Base-by-base conservation (phyloP, 2,113 vertebrate species). In the Corydoras sp. region DNA sequence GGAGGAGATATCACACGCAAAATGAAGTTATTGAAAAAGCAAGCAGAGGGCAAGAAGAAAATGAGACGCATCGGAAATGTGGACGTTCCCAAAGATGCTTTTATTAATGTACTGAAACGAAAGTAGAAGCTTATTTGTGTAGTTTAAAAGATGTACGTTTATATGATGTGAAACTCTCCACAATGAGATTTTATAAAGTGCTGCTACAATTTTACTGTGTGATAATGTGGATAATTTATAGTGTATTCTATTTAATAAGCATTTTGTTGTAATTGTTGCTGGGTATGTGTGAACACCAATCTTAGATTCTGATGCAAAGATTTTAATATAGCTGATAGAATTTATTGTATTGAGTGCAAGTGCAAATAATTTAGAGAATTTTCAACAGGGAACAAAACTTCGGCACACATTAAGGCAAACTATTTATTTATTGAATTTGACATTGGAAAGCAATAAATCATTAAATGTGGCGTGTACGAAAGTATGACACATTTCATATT, bases 21-120 rank as follows among this genome's bases (percentile, higher is more conserved):
- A 89, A 98, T 98, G 95, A 99, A 98, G 78, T 91, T 98, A 55
- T 83, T 99, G 77, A 98, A 92, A 88, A 93, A 86, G 75, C 96
- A 99, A 81, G 88, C 94, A 2, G 96, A 99, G 83, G 92, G 96
- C 13, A 98, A 99, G 84, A 99, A 88, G 81, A 89, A 94, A 79
- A 90, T 99, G 93, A 89, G 96, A 65, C 92, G 89, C 67, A 89
- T 98, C 65, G 95, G 97, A 69, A 98, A 91, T 0, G 84, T 98
- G 58, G 94, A 97, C 49, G 91, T 99, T 66, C 96, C 95, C 55
- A 95, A 92, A 89, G 95, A 97, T 65, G 92, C 93, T 35, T 97
- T 99, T 73, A 94, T 99, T 79, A 92, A 74, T 65, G 89, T 98
- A 71, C 81, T 99, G 18, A 98, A 92, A 85, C 91, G 90, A 61